Conservation (phyloP, 2,888 invertebrate species). For the Caenorhabditis zanzibari region DNA sequence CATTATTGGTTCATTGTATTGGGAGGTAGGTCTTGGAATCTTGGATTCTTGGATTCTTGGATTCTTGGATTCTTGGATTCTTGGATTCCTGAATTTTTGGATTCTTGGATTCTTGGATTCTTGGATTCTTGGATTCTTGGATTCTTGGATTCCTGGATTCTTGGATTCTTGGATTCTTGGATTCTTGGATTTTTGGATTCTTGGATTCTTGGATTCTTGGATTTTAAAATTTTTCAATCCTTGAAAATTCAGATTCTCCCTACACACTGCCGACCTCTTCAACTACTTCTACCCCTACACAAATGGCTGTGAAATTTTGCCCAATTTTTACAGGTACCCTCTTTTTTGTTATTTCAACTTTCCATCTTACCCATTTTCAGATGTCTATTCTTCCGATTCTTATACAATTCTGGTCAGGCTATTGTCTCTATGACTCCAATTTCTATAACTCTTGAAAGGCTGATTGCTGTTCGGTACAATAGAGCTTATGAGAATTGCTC, state of each 20-base stretch:
- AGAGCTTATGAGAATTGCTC: constrained; percentile 45
- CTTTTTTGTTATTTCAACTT: background rate
- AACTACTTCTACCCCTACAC: constrained; percentile 33
- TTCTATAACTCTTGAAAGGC: constrained; percentile 28
- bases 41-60: too few relatives aligned
- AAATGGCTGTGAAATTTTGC: constrained; percentile 38
- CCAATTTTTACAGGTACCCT: constrained; percentile 48
- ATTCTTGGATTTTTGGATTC: too few relatives aligned
- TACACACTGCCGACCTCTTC: constrained; percentile 43
- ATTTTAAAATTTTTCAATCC: too few relatives aligned
- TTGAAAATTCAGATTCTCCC: constrained; percentile 40
- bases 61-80: too few relatives aligned
- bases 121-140: too few relatives aligned
- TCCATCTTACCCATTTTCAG: background rate
- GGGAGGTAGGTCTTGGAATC: constrained; percentile 25
- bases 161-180: too few relatives aligned
- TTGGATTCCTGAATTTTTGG: too few relatives aligned
- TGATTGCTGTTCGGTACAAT: constrained; percentile 37
- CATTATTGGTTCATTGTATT: constrained; percentile 37
- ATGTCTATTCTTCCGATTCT: constrained; percentile 40
- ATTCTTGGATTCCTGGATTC: too few relatives aligned
- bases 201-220: too few relatives aligned
- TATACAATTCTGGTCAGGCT: constrained; percentile 44
- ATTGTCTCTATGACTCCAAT: constrained; percentile 44
- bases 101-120: too few relatives aligned